Base-by-base conservation (phyloP, 2,888 invertebrate genomes). In the Epirrhoe alternata region DNA sequence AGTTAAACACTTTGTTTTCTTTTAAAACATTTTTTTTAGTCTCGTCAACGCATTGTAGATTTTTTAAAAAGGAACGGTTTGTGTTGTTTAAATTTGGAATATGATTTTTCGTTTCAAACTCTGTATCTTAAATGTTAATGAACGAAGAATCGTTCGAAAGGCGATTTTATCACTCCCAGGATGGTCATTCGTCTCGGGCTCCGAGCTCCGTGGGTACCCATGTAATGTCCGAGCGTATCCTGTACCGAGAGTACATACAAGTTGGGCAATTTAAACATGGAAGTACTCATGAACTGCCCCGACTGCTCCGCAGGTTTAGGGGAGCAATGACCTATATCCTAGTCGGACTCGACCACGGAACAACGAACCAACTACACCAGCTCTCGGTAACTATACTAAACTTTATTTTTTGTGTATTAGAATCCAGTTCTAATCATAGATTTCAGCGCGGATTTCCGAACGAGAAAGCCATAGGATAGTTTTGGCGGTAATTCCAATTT, bases 291-390 rank as follows among this genome's bases (percentile, higher is more conserved):
- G 86, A 89, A 90, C 90, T 86, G 92, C 89, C 90, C 91, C 80
- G 91, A 90, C 91, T 88, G 80, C 90, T 90, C 87, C 82, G 77
- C 90, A 89, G 88, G 89, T 93, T 93, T 93, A 91, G 92, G 92
- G 92, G 92, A 92, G 89, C 92, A 93, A 89, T 89, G 92, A 93
- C 92, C 92, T 91, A 93, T 92, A 92, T 93, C 92, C 92, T 93
- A 92, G 92, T 81, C 84, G 81, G 78, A 75, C 77, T 76, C 70
- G 76, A 80, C 74, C 82, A 80, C 71, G 74, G 74, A 81, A 87
- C 80, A 88, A 90, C 85, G 89, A 77, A 79, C 66, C 78, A 90
- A 89, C 83, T 77, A 78, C 86, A 83, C 73, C 73, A 75, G 72
- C 76, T 79, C 77, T 68, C 68, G 52, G 79, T 78, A 80, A 81